These are phyloP conservation scores for Eupithecia centaureata DNA, from an alignment of 2,888 invertebrate genomes.

Conservation along the genomic window DNA sequence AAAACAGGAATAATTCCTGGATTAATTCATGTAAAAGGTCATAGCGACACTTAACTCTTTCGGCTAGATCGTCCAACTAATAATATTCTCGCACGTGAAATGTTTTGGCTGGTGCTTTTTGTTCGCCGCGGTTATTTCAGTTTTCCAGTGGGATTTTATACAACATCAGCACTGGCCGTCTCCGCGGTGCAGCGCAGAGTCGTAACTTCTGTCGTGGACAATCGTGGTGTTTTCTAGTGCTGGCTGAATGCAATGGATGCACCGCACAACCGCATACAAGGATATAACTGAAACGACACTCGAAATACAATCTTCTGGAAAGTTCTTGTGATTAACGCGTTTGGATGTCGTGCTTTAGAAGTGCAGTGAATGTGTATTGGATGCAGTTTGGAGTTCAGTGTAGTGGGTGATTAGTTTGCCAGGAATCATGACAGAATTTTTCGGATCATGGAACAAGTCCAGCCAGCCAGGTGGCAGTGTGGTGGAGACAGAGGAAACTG, in stretches of 20 bases:
- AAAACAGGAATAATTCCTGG: slow-evolving; percentile 61
- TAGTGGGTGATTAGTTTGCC: slow-evolving; percentile 59
- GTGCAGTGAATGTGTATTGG: slow-evolving; percentile 74
- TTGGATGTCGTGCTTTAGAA: slow-evolving; percentile 50
- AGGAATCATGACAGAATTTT: slow-evolving; percentile 78
- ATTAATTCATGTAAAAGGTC: slow-evolving; percentile 70
- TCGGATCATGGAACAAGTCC: slow-evolving; percentile 70
- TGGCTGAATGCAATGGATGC: slow-evolving; percentile 52
- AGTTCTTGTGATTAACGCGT: slow-evolving; percentile 49
- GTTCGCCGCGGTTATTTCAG: slow-evolving; percentile 83
- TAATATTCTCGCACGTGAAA: slow-evolving; percentile 83
- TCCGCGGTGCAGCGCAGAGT: slow-evolving; percentile 65
- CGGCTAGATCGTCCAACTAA: slow-evolving; percentile 84
- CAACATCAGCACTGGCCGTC: slow-evolving; percentile 79
- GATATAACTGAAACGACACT: slow-evolving; percentile 52
- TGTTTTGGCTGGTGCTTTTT: slow-evolving; percentile 84
- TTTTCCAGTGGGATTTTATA: slow-evolving; percentile 83
- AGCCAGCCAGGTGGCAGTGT: slow-evolving; percentile 52
- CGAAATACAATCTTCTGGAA: slow-evolving; percentile 43
- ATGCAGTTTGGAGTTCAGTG: slow-evolving; percentile 64
- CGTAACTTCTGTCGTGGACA: slow-evolving; percentile 40
- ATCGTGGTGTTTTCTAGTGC: slow-evolving; percentile 46
- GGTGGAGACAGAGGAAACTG: slow-evolving; percentile 67
- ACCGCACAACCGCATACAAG: slow-evolving; percentile 50
- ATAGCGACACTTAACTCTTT: slow-evolving; percentile 78